Evolutionary conservation across 2,113 vertebrate genomes (phyloP), one percentile per base, ranked within the genome.

Genomic region (Empidonax alnorum): DNA sequence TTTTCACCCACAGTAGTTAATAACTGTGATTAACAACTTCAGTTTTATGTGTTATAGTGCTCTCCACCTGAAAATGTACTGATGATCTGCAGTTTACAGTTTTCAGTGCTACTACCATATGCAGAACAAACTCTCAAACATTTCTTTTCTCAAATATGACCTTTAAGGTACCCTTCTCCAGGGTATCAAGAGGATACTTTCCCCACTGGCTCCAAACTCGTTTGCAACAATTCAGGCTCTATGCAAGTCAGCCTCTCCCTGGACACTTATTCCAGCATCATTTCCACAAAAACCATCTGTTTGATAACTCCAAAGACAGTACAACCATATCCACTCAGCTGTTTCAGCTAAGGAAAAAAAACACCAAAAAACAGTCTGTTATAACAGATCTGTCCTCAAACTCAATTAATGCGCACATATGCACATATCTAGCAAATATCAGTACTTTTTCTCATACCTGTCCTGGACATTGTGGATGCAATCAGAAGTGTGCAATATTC

Each of bases 121-220:
- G 1, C 37, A 46, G 23, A 93, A 44, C 19, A 30, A 14, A 14
- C 37, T 52, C 47, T 33, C 22, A 69, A 82, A 58, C 5, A 4
- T 55, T 84, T 62, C 0, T 31, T 25, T 67, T 39, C 50, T 53
- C 5, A 4, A 37, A 61, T 0, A 0, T 12, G 28, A 56, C 25
- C 7, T 47, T 56, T n/a, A 19, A 13, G 37, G 12, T 44, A 33
- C 8, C 3, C 8, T 15, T 81, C 30, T 53, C 19, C 1, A 2
- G 44, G 9, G 3, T 8, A 35, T 39, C 41, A 19, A 58, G 41
- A 15, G 11, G 11, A 61, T 3, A 2, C 58, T 61, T 85, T 75
- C 35, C 9, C 10, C 27, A n/a, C 6, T 30, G n/a, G 7, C 33
- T 35, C 14, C 47, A 68, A 89, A 84, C 2, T 5, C 4, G 25